These are phyloP conservation scores for Poeciliopsis prolifica DNA, from an alignment of 2,113 vertebrate genomes.

Conservation along the genomic window DNA sequence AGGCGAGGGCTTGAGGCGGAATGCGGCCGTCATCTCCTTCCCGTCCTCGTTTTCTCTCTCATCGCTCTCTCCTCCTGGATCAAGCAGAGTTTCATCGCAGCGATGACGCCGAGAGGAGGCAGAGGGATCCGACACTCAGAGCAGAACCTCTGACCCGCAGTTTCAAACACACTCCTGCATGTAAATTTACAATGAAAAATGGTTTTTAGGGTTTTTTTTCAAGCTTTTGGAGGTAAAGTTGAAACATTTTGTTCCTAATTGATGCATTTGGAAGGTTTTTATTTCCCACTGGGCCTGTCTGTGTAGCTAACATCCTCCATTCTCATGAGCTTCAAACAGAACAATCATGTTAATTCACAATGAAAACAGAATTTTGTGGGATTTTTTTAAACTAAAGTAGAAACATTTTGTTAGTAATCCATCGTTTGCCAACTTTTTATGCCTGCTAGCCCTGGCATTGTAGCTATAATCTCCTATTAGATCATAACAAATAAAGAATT, in stretches of 20 bases:
- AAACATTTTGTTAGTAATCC: not conserved
- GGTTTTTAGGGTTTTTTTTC: not conserved
- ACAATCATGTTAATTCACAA: not conserved
- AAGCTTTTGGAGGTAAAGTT: not conserved
- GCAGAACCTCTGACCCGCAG: not conserved
- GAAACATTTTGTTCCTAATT: not conserved
- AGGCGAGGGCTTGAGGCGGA: conserved; percentile 9
- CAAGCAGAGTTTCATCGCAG: conserved; percentile 18
- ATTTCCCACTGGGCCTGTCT: not conserved
- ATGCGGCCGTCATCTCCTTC: conserved; percentile 23
- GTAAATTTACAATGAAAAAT: not conserved
- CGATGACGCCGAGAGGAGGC: conserved; percentile 22
- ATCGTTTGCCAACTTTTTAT: not conserved
- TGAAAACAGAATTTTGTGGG: not conserved
- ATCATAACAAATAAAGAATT: not conserved
- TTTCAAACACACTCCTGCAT: not conserved
- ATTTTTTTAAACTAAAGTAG: not conserved
- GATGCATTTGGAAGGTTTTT: not conserved
- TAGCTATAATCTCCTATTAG: not conserved
- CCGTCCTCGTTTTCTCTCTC: conserved; percentile 39
- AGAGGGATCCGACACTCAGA: not conserved
- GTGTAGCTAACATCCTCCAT: not conserved
- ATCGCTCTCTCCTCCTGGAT: conserved; percentile 23
- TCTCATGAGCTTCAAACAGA: not conserved
- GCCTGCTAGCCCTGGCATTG: not conserved